phyloP scores from a whole-genome alignment of 2,888 invertebrate genomes.

The Smittia sp. region DNA sequence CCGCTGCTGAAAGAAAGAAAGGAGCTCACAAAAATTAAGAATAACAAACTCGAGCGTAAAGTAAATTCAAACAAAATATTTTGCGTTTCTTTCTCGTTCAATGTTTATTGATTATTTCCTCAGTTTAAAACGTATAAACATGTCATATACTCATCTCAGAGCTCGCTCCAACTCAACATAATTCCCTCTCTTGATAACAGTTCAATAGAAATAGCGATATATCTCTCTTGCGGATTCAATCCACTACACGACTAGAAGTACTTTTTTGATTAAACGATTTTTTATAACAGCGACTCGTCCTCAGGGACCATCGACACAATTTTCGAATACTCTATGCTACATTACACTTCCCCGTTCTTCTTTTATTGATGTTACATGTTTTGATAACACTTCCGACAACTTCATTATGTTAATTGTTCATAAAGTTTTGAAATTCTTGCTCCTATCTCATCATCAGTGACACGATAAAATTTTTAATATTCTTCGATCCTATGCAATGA shows the following conservation, averaged over 20 bases:
- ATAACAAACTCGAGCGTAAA: too few species aligned
- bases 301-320: neutral
- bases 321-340: slow-evolving; percentile 4
- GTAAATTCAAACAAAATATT: neutral
- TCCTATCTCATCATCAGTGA: neutral
- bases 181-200: neutral
- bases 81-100: slow-evolving; percentile 13
- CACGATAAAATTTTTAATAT: neutral
- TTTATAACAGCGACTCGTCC: neutral
- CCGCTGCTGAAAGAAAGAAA: too few species aligned
- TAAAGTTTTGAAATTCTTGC: slow-evolving; percentile 12
- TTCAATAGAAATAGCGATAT: slow-evolving; percentile 3
- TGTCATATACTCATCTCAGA: neutral
- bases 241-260: neutral
- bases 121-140: slow-evolving; percentile 17
- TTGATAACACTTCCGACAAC: neutral
- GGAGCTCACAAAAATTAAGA: too few species aligned
- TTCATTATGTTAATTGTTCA: neutral
- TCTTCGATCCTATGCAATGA: slow-evolving; percentile 11
- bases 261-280: slow-evolving; percentile 17
- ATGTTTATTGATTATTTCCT: slow-evolving; percentile 16
- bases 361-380: neutral
- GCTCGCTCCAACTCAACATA: neutral
- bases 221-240: neutral
- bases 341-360: neutral